Evolutionary conservation across 2,113 vertebrate genomes (phyloP).

Genomic region (Callionymus lyra): DNA sequence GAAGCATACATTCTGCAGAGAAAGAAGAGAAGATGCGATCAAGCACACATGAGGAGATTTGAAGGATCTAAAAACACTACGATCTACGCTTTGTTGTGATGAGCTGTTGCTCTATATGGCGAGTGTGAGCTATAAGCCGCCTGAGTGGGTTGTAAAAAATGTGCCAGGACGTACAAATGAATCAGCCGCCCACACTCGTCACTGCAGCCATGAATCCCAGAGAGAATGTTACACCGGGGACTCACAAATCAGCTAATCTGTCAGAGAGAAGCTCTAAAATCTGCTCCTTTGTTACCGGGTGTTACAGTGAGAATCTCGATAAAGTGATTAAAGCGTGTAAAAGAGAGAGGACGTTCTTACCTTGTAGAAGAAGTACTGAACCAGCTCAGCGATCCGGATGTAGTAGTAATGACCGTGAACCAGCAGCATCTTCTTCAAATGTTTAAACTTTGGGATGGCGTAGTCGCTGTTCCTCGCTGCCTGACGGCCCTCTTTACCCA

Average conservation of each 20-base stretch:
- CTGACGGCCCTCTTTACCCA: slow-evolving; percentile 95
- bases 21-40: slow-evolving; percentile 10
- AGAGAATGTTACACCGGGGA: slow-evolving; percentile 32
- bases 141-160: slow-evolving; percentile 40
- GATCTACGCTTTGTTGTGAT: slow-evolving; percentile 39
- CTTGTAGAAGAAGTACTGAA: slow-evolving; percentile 99
- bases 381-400: slow-evolving; percentile 90
- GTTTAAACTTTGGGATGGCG: slow-evolving; percentile 94
- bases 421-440: slow-evolving; percentile 95
- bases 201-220: slow-evolving; percentile 31
- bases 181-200: slow-evolving; percentile 45
- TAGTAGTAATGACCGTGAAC: slow-evolving; percentile 97
- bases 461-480: slow-evolving; percentile 97
- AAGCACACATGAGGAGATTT: slow-evolving; percentile 20
- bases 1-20: slow-evolving; percentile 93
- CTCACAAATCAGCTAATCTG: slow-evolving; percentile 44
- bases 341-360: slow-evolving; percentile 50
- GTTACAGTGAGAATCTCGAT: slow-evolving; percentile 32
- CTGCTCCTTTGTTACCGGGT: slow-evolving; percentile 26
- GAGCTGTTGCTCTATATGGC: slow-evolving; percentile 4
- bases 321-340: slow-evolving; percentile 34
- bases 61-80: slow-evolving; percentile 38
- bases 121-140: slow-evolving; percentile 29
- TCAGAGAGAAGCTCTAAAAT: slow-evolving; percentile 32
- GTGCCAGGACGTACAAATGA: slow-evolving; percentile 45